These are phyloP conservation scores for Epizoanthus stellaris DNA, from an alignment of 92 coral and sea anemone species.

Conservation along the genomic window DNA sequence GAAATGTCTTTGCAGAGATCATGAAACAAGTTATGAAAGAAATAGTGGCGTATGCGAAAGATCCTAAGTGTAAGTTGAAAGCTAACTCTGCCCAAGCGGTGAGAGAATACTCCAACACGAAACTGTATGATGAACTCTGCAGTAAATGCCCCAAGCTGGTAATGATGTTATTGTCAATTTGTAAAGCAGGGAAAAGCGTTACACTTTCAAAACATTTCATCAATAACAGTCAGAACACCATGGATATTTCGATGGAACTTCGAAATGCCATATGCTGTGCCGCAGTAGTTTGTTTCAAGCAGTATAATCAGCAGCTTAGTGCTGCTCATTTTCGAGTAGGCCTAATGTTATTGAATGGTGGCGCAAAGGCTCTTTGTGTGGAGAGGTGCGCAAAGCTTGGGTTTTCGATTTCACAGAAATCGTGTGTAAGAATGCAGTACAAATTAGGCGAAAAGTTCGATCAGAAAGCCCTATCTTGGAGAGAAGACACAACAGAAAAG, in stretches of 20 bases:
- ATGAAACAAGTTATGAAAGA: constrained; percentile 34
- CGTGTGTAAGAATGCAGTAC: constrained; percentile 54
- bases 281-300: constrained; percentile 25
- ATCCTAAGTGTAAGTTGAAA: constrained; percentile 34
- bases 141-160: constrained; percentile 39
- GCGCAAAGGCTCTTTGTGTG: constrained; percentile 45
- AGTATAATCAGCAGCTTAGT: constrained; percentile 42
- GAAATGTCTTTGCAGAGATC: constrained; percentile 14
- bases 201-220: constrained; percentile 4
- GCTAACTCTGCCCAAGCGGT: constrained; percentile 24
- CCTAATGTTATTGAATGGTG: constrained; percentile 40
- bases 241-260: constrained; percentile 5
- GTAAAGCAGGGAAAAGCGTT: constrained; percentile 25
- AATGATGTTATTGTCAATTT: constrained; percentile 11
- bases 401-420: constrained; percentile 36
- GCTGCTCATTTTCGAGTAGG: constrained; percentile 44
- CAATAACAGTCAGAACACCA: constrained; percentile 11
- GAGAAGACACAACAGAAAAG: constrained; percentile 27
- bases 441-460: constrained; percentile 30
- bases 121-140: constrained; percentile 26
- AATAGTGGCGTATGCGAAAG: constrained; percentile 40
- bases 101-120: constrained; percentile 10
- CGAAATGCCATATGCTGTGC: constrained; percentile 46
- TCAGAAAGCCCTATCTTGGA: constrained; percentile 25
- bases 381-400: constrained; percentile 47